Conservation (phyloP, 2,113 vertebrate genomes). For the Etheostoma cragini region DNA sequence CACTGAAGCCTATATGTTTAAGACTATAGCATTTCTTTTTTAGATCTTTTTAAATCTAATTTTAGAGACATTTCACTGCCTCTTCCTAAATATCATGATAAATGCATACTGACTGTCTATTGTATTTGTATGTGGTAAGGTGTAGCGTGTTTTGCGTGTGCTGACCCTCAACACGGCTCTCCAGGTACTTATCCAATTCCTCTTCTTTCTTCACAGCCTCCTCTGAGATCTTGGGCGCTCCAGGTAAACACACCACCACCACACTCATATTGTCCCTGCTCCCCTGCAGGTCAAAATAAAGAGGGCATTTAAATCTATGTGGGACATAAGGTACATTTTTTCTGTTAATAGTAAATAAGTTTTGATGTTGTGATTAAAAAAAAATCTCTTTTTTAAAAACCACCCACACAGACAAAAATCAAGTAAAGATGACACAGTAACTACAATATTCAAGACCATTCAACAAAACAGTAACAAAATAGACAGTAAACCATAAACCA, state of each 20-base stretch:
- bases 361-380: too few relatives aligned
- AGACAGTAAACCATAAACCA: too few relatives aligned
- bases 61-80: too few relatives aligned
- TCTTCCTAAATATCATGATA: neutral
- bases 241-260: constrained; percentile 96
- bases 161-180: constrained; percentile 96
- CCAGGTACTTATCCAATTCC: constrained; percentile 96
- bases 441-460: too few relatives aligned
- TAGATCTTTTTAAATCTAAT: neutral
- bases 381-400: too few relatives aligned
- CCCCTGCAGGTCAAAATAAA: constrained; percentile 83
- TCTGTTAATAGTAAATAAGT: neutral
- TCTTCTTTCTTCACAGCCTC: constrained; percentile 96
- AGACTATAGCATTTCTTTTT: neutral
- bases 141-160: constrained; percentile 8
- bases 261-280: constrained; percentile 99
- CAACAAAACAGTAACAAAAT: too few relatives aligned
- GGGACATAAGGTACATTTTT: neutral
- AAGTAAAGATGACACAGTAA: too few relatives aligned
- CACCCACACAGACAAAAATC: too few relatives aligned
- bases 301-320: neutral
- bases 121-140: neutral
- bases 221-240: constrained; percentile 95
- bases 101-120: neutral
- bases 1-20: neutral